phyloP scores from a whole-genome alignment of 92 coral and sea anemone species.

The Porites cylindrica region DNA sequence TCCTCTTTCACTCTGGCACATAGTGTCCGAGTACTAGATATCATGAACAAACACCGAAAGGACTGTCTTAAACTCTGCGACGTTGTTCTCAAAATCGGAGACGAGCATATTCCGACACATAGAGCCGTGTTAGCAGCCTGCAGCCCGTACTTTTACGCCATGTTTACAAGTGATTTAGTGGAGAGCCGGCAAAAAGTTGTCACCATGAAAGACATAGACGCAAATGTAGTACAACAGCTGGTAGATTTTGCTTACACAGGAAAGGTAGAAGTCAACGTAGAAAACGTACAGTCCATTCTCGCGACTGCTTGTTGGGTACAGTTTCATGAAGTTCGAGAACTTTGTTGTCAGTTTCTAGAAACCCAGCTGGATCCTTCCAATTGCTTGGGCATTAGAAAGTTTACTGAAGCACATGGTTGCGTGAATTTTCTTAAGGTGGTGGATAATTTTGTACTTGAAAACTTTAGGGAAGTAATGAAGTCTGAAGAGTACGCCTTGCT shows the following conservation, averaged over 20 bases:
- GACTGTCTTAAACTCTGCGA: conserved; percentile 97
- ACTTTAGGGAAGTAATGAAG: conserved; percentile 89
- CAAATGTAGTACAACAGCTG: conserved; percentile 80
- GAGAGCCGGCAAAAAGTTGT: conserved; percentile 97
- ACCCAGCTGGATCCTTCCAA: conserved; percentile 96
- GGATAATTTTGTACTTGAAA: conserved; percentile 91
- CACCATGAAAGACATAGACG: conserved; percentile 92
- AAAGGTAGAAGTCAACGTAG: conserved; percentile 85
- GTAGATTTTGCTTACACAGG: conserved; percentile 98
- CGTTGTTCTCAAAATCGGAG: conserved; percentile 93
- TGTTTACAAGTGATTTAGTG: conserved; percentile 96
- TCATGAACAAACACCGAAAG: conserved; percentile 93
- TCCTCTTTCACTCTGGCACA: conserved; percentile 72
- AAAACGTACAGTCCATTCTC: conserved; percentile 89
- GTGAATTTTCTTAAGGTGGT: conserved; percentile 83
- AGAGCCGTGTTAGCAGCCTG: conserved; percentile 96
- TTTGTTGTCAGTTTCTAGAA: conserved; percentile 96
- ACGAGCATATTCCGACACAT: conserved; percentile 89
- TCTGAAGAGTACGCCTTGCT: conserved; percentile 97
- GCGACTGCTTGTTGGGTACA: conserved; percentile 93
- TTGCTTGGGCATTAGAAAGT: conserved; percentile 97
- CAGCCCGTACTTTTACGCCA: conserved; percentile 96
- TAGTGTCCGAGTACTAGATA: conserved; percentile 78
- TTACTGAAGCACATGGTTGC: conserved; percentile 96
- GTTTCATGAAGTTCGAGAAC: conserved; percentile 94